Conservation (phyloP, 2,888 invertebrate genomes). For the Notodromas monacha region DNA sequence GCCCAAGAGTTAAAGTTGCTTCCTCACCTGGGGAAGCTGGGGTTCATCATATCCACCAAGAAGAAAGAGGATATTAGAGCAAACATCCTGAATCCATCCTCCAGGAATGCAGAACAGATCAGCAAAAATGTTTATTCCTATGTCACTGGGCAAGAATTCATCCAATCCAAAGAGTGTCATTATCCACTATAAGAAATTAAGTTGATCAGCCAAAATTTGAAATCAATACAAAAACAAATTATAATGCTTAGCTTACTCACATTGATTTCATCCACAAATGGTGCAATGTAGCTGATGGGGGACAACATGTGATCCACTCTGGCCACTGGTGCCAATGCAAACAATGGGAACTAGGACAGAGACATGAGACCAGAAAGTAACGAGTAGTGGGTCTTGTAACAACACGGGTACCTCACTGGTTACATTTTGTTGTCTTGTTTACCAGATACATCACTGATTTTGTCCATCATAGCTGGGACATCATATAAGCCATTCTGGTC, state of each 20-base stretch:
- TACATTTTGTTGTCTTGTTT: slow-evolving; percentile 12
- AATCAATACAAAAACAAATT: neutral
- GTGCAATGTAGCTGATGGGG: neutral
- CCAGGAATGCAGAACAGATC: slow-evolving; percentile 8
- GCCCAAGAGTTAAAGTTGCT: neutral
- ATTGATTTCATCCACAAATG: neutral
- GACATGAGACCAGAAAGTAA: neutral
- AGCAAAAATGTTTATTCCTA: slow-evolving; percentile 10
- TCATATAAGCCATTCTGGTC: slow-evolving; percentile 21
- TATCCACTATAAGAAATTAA: slow-evolving; percentile 10
- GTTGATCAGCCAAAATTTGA: slow-evolving; percentile 7
- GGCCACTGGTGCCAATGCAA: neutral
- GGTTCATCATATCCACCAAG: slow-evolving; percentile 15
- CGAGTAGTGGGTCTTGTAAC: neutral
- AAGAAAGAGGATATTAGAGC: slow-evolving; percentile 15
- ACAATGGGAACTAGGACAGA: slow-evolving; percentile 11
- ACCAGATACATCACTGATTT: slow-evolving; percentile 15
- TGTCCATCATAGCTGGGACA: slow-evolving; percentile 19
- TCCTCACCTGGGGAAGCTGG: slow-evolving; percentile 14
- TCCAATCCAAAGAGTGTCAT: too few relatives aligned
- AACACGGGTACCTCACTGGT: neutral
- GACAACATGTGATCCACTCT: neutral
- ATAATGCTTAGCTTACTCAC: neutral
- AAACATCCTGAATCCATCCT: too few relatives aligned
- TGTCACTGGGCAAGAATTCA: slow-evolving; percentile 11